These are phyloP conservation scores for Archivesica marissinica DNA, from an alignment of 1,140 invertebrate species.

Conservation along the genomic window DNA sequence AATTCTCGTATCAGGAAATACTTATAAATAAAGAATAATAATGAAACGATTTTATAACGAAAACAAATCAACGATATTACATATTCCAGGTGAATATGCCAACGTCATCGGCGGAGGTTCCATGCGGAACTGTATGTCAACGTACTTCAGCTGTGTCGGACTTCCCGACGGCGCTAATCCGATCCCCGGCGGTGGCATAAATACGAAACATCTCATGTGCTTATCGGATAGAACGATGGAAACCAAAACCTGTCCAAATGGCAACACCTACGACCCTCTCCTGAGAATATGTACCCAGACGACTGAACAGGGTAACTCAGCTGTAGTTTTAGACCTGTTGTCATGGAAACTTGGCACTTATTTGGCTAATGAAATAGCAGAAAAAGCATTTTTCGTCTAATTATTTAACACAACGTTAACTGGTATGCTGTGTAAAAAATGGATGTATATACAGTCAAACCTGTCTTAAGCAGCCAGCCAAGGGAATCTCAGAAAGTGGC, in stretches of 20 bases:
- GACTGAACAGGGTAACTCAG: conserved; percentile 24
- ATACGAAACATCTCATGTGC: conserved; percentile 71
- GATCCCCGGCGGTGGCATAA: conserved; percentile 68
- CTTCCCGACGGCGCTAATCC: conserved; percentile 73
- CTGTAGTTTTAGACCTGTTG: background rate
- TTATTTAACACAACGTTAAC: too few relatives aligned
- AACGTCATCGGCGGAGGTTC: background rate
- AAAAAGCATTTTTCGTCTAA: too few relatives aligned
- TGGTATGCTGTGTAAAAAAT: too few relatives aligned
- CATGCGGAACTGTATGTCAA: conserved; percentile 43
- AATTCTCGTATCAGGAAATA: too few relatives aligned
- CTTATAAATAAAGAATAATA: too few relatives aligned
- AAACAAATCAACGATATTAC: too few relatives aligned
- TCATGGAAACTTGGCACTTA: background rate
- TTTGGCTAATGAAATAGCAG: background rate
- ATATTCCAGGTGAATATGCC: conserved; percentile 54
- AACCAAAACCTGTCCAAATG: conserved; percentile 64
- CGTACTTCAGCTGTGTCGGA: conserved; percentile 71
- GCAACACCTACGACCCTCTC: conserved; percentile 67
- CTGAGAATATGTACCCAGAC: conserved; percentile 48
- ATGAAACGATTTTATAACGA: too few relatives aligned
- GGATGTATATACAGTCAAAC: too few relatives aligned
- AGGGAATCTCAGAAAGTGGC: too few relatives aligned
- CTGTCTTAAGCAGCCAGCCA: too few relatives aligned
- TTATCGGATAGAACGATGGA: conserved; percentile 65